Evolutionary conservation across 2,113 vertebrate genomes (phyloP).

Genomic region (Calonectris borealis): DNA sequence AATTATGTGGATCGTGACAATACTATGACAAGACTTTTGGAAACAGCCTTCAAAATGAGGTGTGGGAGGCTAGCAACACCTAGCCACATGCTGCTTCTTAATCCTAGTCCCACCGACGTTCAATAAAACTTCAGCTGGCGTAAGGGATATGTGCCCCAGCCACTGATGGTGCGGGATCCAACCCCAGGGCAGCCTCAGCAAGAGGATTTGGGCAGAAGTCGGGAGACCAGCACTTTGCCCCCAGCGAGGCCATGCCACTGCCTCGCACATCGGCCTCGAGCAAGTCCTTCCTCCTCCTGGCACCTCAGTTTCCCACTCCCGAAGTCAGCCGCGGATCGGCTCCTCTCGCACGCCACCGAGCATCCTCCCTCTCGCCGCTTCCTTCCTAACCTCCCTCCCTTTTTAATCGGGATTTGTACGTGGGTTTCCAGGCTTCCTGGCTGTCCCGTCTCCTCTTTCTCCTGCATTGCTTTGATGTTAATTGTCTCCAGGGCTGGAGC

Average conservation of each 20-base stretch:
- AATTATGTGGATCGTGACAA: neutral
- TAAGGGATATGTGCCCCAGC: neutral
- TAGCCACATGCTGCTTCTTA: neutral
- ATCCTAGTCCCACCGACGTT: neutral
- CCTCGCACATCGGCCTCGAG: fast-evolving
- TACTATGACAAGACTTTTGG: neutral
- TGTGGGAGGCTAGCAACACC: neutral
- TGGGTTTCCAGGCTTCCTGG: slow-evolving; percentile 50
- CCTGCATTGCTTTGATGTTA: slow-evolving; percentile 67
- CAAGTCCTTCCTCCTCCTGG: neutral
- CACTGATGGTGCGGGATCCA: fast-evolving
- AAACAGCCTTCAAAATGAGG: slow-evolving; percentile 1
- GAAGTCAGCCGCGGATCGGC: neutral
- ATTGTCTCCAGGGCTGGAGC: slow-evolving; percentile 72
- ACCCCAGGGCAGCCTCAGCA: neutral
- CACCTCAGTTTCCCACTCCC: neutral
- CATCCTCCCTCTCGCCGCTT: neutral
- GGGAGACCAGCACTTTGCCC: neutral
- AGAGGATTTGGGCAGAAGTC: neutral
- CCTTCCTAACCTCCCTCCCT: neutral
- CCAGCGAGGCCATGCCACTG: neutral
- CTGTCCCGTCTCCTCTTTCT: slow-evolving; percentile 44
- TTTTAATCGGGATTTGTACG: slow-evolving; percentile 12
- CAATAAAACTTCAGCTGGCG: neutral
- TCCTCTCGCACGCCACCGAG: fast-evolving